Percentiles rank a stretch among this genome's conserved stretches.
Conservation (phyloP, 2,888 invertebrate species). For the Agelastica alni region DNA sequence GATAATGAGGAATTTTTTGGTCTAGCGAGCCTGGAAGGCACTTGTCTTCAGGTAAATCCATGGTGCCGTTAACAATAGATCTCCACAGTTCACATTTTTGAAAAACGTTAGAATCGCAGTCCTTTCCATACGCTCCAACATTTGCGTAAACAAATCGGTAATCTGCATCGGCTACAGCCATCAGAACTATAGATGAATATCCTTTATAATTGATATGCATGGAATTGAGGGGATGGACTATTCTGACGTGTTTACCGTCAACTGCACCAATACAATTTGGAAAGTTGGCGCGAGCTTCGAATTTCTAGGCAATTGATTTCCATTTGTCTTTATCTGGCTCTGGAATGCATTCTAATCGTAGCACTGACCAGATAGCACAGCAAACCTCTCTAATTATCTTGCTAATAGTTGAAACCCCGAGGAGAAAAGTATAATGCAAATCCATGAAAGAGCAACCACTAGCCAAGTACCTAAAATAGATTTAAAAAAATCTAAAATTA, state of each 20-base stretch:
- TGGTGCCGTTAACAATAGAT: not conserved
- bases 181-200: constrained; percentile 6
- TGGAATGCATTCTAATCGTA: not conserved
- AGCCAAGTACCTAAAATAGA: constrained; percentile 24
- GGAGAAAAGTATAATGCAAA: constrained; percentile 12
- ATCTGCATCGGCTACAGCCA: constrained; percentile 8
- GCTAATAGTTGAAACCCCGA: constrained; percentile 8
- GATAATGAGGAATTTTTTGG: constrained; percentile 6
- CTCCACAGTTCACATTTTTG: not conserved
- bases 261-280: constrained; percentile 16
- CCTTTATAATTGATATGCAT: constrained; percentile 16
- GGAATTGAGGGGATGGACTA: not conserved
- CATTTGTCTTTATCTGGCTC: not conserved
- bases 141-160: constrained; percentile 11
- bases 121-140: constrained; percentile 11
- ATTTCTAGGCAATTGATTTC: not conserved
- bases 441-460: constrained; percentile 20
- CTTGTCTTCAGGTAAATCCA: not conserved
- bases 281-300: constrained; percentile 11
- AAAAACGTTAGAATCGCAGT: constrained; percentile 10
- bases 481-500: too few species aligned
- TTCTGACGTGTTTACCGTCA: constrained; percentile 12
- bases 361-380: not conserved
- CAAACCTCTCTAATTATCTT: constrained; percentile 5
- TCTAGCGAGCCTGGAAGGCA: not conserved